A percentile compares a stretch with the other conserved stretches of the same genome.
These are phyloP conservation scores for Poeciliopsis gracilis DNA, from an alignment of 2,797 vertebrate genomes.

Conservation along the genomic window DNA sequence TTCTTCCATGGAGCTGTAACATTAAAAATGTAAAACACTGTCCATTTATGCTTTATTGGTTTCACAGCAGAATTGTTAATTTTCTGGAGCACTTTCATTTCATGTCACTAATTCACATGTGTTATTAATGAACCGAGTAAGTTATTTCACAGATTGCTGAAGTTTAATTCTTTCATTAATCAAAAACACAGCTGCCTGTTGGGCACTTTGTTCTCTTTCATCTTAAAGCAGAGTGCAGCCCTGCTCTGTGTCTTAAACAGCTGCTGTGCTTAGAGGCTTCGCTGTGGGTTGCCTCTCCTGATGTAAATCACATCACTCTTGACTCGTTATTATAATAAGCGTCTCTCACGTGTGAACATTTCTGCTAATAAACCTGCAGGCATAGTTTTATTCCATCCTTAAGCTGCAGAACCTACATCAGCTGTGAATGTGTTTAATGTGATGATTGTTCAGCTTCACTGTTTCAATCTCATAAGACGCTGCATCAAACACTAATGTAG, in stretches of 20 bases:
- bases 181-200: conserved; percentile 54
- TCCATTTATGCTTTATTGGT: conserved; percentile 4
- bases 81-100: conserved; percentile 46
- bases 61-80: conserved; percentile 26
- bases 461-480: not conserved
- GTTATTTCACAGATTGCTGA: conserved; percentile 66
- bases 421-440: conserved; percentile 24
- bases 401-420: not conserved
- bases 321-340: conserved; percentile 54
- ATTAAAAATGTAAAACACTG: not conserved
- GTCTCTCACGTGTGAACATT: conserved; percentile 40
- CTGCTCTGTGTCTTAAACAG: conserved; percentile 41
- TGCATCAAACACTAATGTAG: not conserved
- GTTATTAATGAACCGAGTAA: conserved; percentile 63
- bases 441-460: not conserved
- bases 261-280: conserved; percentile 40
- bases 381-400: conserved; percentile 17
- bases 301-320: conserved; percentile 43
- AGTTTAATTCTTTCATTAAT: conserved; percentile 63
- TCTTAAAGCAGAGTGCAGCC: conserved; percentile 28
- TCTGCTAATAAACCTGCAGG: conserved; percentile 37
- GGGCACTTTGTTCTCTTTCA: conserved; percentile 52
- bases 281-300: conserved; percentile 28
- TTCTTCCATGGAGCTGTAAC: not conserved
- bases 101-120: conserved; percentile 49